These are phyloP conservation scores for Parnassius smintheus DNA, from an alignment of 2,888 invertebrate genomes.

Conservation along the genomic window DNA sequence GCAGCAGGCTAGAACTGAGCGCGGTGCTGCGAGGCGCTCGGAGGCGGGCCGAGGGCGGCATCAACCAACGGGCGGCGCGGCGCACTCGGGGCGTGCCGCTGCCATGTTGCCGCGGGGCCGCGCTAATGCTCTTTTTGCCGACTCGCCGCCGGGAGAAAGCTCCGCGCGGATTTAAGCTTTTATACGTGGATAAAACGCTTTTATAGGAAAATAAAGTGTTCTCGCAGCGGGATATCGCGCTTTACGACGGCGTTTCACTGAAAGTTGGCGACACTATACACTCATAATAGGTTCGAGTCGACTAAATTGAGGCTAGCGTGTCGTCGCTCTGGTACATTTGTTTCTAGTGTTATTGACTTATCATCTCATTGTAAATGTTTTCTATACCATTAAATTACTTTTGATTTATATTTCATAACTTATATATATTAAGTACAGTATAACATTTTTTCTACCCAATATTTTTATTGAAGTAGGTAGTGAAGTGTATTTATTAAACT, in stretches of 20 bases:
- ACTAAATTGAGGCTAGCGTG: slow-evolving; percentile 58
- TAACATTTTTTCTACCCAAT: no score
- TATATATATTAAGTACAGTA: no score
- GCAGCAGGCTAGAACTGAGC: slow-evolving; percentile 52
- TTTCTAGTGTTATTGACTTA: slow-evolving; percentile 14
- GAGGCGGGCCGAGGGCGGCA: slow-evolving; percentile 44
- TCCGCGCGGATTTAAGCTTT: slow-evolving; percentile 80
- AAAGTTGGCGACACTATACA: slow-evolving; percentile 70
- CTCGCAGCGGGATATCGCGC: slow-evolving; percentile 76
- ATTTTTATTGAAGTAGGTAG: no score
- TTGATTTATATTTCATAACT: no score
- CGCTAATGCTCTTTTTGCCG: slow-evolving; percentile 77
- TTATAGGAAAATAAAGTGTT: slow-evolving; percentile 80
- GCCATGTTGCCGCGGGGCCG: slow-evolving; percentile 63
- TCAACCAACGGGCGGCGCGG: slow-evolving; percentile 39
- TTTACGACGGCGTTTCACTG: slow-evolving; percentile 76
- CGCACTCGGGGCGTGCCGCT: slow-evolving; percentile 36
- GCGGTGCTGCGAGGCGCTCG: slow-evolving; percentile 38
- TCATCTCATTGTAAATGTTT: background rate
- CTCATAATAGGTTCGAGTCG: slow-evolving; percentile 67
- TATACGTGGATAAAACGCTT: slow-evolving; percentile 81
- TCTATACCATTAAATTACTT: background rate
- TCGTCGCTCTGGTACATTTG: slow-evolving; percentile 30
- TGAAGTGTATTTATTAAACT: no score
- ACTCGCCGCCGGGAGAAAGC: slow-evolving; percentile 75